Evolutionary conservation across 2,888 invertebrate genomes (phyloP), one percentile per base, ranked within the genome.

Genomic region (Muschampia plurimacula): DNA sequence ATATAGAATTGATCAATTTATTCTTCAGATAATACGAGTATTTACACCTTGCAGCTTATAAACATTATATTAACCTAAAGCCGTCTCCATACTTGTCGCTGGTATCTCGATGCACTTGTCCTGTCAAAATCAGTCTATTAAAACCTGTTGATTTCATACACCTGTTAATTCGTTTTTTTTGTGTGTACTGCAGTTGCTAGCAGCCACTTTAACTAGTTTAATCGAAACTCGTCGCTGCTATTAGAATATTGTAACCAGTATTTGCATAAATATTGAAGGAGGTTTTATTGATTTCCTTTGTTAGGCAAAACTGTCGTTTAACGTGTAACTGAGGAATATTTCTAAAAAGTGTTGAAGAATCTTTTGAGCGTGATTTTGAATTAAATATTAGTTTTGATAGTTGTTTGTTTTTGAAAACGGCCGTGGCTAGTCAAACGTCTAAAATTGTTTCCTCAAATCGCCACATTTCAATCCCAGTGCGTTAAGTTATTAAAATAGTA

Each of bases 91-190:
- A n/a, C 28, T 15, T 63, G 55, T 65, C 72, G 13, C 64, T 75
- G 70, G 55, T 55, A 71, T 71, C 28, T 60, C 66, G 60, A 71
- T 71, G 71, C 82, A 82, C 83, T 83, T 82, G 85, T 83, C 82
- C 78, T 84, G 81, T 86, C 84, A 84, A 88, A 88, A 88, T 86
- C 87, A 86, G 84, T 86, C 87, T 82, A 81, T 82, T 84, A 81
- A 81, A 82, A 76, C 81, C 81, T 82, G 85, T 84, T 81, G 80
- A 79, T 78, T 80, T 75, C 74, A 76, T 79, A 82, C 87, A 87
- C 87, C 87, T 87, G 86, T 86, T 80, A 76, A 71, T 75, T 66
- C 69, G 70, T 77, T 75, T 80, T 77, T 77, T 80, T 28, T 63
- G n/a, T n/a, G 55, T 57, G 22, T 9, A 13, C 52, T 67, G 73